These are phyloP conservation scores for Nothoprocta pentlandii DNA, from an alignment of 2,113 vertebrate species.

Conservation along the genomic window DNA sequence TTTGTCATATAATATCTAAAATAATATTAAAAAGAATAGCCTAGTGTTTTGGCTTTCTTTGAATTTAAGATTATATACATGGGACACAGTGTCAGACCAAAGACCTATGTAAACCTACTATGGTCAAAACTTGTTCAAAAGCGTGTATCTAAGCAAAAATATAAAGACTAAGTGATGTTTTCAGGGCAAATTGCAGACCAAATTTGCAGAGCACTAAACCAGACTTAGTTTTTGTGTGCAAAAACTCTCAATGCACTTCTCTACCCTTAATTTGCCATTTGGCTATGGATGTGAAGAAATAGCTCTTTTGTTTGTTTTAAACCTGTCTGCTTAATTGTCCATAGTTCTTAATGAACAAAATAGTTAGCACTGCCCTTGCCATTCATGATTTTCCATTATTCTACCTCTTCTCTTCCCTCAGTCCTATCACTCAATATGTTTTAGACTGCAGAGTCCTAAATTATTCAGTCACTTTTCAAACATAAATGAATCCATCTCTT, in stretches of 20 bases:
- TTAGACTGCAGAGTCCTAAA: neutral
- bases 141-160: neutral
- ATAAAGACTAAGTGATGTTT: neutral
- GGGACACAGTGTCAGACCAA: neutral
- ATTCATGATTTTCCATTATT: neutral
- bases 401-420: neutral
- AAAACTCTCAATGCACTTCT: neutral
- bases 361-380: neutral
- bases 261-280: neutral
- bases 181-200: too few species aligned
- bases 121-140: neutral
- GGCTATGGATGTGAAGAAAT: neutral
- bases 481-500: neutral
- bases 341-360: neutral
- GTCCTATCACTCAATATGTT: neutral
- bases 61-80: neutral
- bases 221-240: neutral
- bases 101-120: neutral
- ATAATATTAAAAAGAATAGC: neutral
- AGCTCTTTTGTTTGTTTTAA: neutral
- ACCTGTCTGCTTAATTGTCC: too few species aligned
- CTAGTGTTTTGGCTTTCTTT: neutral
- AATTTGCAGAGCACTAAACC: neutral
- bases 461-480: neutral
- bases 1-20: neutral